Conservation (phyloP, 2,113 vertebrate genomes). For the Aramus guarauna region DNA sequence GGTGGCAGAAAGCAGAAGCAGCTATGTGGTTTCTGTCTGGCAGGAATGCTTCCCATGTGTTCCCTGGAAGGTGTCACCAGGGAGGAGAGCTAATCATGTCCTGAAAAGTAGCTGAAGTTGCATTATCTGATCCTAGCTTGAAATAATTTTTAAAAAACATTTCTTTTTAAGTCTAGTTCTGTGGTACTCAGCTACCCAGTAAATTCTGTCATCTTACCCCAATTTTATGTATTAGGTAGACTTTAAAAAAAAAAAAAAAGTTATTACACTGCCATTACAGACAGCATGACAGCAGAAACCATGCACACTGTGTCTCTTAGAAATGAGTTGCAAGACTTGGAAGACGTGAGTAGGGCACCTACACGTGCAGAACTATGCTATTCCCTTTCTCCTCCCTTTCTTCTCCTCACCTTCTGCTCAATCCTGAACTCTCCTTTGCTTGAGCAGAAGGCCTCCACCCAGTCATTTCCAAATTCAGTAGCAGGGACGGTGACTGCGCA, state of each 20-base stretch:
- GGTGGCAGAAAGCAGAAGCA: neutral
- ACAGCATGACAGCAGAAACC: neutral
- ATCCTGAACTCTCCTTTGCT: neutral
- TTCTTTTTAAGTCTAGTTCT: neutral
- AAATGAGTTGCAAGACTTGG: no score
- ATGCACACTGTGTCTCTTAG: fast-evolving
- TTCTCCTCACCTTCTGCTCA: neutral
- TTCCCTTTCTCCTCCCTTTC: neutral
- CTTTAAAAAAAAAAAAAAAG: neutral
- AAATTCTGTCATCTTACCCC: neutral
- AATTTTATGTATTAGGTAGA: neutral
- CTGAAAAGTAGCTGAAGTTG: neutral
- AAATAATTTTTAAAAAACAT: no score
- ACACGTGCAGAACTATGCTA: fast-evolving
- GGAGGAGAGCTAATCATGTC: neutral
- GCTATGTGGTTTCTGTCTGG: neutral
- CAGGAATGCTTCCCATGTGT: fast-evolving
- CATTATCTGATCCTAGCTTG: neutral
- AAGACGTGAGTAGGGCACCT: fast-evolving
- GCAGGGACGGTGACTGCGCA: neutral
- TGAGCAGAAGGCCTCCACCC: neutral
- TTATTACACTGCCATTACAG: no score
- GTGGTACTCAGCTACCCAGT: neutral
- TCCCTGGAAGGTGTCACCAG: neutral
- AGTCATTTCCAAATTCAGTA: neutral